These are phyloP conservation scores for Loxodonta africana DNA, from an alignment of 2,113 vertebrate species.

Conservation along the genomic window DNA sequence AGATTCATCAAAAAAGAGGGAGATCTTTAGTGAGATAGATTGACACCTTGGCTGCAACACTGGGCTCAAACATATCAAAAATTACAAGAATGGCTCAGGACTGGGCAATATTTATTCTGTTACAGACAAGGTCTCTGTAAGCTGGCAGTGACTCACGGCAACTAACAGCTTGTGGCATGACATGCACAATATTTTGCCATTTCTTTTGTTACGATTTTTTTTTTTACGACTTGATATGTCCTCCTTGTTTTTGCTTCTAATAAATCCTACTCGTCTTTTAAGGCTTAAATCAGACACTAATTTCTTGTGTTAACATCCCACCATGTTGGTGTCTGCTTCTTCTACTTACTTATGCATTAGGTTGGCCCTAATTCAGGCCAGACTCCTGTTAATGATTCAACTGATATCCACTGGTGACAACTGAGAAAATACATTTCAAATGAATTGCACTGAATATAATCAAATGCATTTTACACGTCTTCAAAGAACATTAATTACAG, in stretches of 20 bases:
- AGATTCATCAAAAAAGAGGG: too few species aligned
- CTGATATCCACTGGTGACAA: neutral
- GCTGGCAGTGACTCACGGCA: too few species aligned
- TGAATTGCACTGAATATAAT: neutral
- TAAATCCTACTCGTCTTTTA: neutral
- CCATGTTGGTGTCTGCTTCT: neutral
- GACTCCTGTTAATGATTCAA: neutral
- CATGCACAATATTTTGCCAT: neutral
- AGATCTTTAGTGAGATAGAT: too few species aligned
- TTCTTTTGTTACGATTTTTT: neutral
- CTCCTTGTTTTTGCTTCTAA: neutral
- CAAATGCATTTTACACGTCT: neutral
- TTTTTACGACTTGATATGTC: neutral
- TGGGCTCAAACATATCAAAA: too few species aligned
- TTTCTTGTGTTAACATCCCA: neutral
- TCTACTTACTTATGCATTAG: neutral
- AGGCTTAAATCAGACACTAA: neutral
- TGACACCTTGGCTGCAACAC: too few species aligned
- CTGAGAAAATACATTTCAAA: neutral
- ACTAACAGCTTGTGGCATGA: neutral
- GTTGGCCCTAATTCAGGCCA: neutral
- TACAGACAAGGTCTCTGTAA: too few species aligned
- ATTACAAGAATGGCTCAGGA: too few species aligned
- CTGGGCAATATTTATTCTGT: too few species aligned
- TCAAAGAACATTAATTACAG: conserved; percentile 20